Conservation (phyloP, 2,888 invertebrate genomes). For the Mayetiola destructor region DNA sequence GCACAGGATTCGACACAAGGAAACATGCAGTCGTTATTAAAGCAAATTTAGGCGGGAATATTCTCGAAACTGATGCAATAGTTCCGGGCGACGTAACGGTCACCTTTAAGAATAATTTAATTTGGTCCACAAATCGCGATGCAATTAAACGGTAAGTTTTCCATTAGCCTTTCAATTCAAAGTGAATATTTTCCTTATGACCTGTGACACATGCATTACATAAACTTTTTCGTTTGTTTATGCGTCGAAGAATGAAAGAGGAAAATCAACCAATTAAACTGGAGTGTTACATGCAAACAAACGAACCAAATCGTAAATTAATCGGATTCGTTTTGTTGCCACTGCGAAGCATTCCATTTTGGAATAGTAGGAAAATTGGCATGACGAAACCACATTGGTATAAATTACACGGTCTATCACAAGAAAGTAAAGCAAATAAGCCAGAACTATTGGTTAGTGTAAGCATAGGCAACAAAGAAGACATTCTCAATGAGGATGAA, state of each 20-base stretch:
- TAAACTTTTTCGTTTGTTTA: constrained; percentile 22
- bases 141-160: constrained; percentile 42
- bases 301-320: constrained; percentile 37
- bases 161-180: neutral
- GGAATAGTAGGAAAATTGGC: constrained; percentile 25
- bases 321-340: constrained; percentile 56
- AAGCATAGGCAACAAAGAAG: constrained; percentile 41
- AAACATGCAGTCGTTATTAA: constrained; percentile 8
- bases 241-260: constrained; percentile 45
- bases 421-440: constrained; percentile 42
- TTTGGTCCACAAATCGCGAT: constrained; percentile 64
- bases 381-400: constrained; percentile 45
- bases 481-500: constrained; percentile 6
- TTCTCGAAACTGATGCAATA: constrained; percentile 51
- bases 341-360: constrained; percentile 46
- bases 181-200: neutral
- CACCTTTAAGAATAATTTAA: constrained; percentile 54
- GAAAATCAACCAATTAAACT: constrained; percentile 59
- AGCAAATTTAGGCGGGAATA: constrained; percentile 48
- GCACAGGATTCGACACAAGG: neutral
- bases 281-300: constrained; percentile 45
- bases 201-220: too few relatives aligned
- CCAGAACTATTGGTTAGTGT: constrained; percentile 47
- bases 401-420: constrained; percentile 43
- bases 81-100: constrained; percentile 41